Evolutionary conservation across 2,113 vertebrate species (phyloP), one percentile per base, ranked within the genome.

Genomic region (Neodon shergylaensis): DNA sequence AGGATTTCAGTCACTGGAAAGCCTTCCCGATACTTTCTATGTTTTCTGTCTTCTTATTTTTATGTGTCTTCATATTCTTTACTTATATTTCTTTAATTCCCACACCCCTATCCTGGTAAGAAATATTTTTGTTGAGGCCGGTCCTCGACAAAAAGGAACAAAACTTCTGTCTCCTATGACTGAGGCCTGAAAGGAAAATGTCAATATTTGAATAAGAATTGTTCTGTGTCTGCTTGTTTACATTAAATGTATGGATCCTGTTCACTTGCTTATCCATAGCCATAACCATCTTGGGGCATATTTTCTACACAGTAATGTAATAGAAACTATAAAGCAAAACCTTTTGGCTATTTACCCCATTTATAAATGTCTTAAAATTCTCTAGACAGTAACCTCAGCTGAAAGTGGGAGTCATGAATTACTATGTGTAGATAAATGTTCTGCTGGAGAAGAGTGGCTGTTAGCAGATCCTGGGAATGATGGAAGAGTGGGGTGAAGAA

Each of bases 351-450:
- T 54, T 88, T 54, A 54, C 36, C 21, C 77, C 31, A 65, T 39
- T 91, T 92, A 87, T 21, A 90, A 68, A 78, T 26, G 12, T 39
- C 90, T 88, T 88, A 52, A 92, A 79, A 61, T 95, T 88, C 31
- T 28, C 52, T 33, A 36, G 61, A 78, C 7, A 33, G 68, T 5
- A 58, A 83, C 22, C 7, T 14, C 26, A 79, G 44, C 24, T 95
- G 44, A 76, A 5, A 68, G 65, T 96, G 17, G 39, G 66, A 70
- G 13, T 68, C 12, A 31, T 82, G 26, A 58, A 39, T 11, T 26
- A 63, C 39, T 79, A 6, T 74, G 36, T 47, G 84, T 74, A 58
- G 52, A 58, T 52, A 66, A 42, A 5, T 85, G 16, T 63, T 66
- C 39, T 76, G 47, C 52, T 54, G 44, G 22, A 58, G 26, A 42